Evolutionary conservation across 2,888 invertebrate genomes (phyloP).

Genomic region (Stomorhina lunata): DNA sequence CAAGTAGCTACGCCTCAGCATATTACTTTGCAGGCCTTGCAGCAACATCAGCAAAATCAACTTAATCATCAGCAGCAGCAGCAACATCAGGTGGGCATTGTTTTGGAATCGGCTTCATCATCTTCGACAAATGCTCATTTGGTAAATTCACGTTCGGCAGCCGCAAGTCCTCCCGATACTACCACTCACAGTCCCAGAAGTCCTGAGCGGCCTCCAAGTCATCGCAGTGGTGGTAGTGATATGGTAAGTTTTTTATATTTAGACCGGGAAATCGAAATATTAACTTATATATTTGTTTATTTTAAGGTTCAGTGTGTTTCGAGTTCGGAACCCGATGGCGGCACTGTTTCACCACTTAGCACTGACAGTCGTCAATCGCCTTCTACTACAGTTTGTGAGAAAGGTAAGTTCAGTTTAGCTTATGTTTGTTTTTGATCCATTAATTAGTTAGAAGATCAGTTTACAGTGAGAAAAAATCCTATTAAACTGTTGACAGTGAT

Average conservation of each 20-base stretch:
- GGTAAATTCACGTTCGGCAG: constrained; percentile 73
- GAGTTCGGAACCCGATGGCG: constrained; percentile 89
- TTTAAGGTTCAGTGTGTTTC: constrained; percentile 92
- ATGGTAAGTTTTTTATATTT: constrained; percentile 76
- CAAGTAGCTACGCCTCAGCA: constrained; percentile 70
- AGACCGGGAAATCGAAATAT: too few relatives aligned
- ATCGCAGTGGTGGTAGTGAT: constrained; percentile 79
- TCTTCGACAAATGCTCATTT: constrained; percentile 52
- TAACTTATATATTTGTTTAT: neutral
- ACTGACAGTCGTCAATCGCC: constrained; percentile 79
- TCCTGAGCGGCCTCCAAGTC: constrained; percentile 80
- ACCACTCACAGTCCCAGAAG: constrained; percentile 91
- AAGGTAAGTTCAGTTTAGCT: constrained; percentile 71
- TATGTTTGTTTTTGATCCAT: neutral
- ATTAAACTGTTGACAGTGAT: too few relatives aligned
- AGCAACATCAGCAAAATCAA: constrained; percentile 63
- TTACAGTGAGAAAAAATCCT: too few relatives aligned
- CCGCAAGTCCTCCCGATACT: constrained; percentile 89
- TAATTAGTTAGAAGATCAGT: too few relatives aligned
- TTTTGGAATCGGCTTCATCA: constrained; percentile 69
- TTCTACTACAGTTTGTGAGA: constrained; percentile 78
- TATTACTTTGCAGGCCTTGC: constrained; percentile 62
- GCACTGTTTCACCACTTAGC: constrained; percentile 81
- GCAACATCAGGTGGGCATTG: constrained; percentile 69
- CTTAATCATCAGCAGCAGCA: constrained; percentile 47